Base-by-base conservation (phyloP, 2,797 vertebrate species). In the Megaceryle alcyon region DNA sequence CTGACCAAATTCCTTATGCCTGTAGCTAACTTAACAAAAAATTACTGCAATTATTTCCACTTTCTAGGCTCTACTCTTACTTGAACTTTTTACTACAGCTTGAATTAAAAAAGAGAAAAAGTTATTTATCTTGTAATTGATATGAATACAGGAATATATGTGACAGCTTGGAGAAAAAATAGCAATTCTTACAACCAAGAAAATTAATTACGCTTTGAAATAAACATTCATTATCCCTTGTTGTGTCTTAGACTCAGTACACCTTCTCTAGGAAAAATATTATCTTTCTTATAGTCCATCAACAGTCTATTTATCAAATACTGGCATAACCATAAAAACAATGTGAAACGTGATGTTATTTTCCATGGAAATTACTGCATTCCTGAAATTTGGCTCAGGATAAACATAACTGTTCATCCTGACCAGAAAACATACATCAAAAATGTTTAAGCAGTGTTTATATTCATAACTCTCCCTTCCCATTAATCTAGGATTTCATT, bases 1-100 rank as follows among this genome's bases (percentile, higher is more conserved):
- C 83, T 85, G 78, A 96, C 65, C 86, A 81, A 89, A 93, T 95
- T 94, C 84, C n/a, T 81, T 91, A 37, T 56, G 79, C 41, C 44
- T 90, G 33, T 4, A 87, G 78, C 60, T 89, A 44, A 72, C 28
- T 66, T 43, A 37, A 53, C 12, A 82, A 72, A 85, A 88, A 56
- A 17, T 61, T 75, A 21, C 86, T 88, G 53, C 39, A 77, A 75
- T 87, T 79, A 60, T 79, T 94, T 91, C 77, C 25, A 72, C 39
- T 90, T 91, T 82, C n/a, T 86, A 73, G 43, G 14, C 14, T 66
- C 33, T 64, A 54, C 3, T 64, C n/a, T 81, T 72, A 31, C 35
- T 76, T 57, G 12, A 20, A 9, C 3, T 57, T 53, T 94, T 82
- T 60, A 29, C 80, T 72, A 63, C 35, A 48, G 8, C 14, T 54